Conservation (phyloP, 2,888 invertebrate genomes). For the Stenodera caucasica region DNA sequence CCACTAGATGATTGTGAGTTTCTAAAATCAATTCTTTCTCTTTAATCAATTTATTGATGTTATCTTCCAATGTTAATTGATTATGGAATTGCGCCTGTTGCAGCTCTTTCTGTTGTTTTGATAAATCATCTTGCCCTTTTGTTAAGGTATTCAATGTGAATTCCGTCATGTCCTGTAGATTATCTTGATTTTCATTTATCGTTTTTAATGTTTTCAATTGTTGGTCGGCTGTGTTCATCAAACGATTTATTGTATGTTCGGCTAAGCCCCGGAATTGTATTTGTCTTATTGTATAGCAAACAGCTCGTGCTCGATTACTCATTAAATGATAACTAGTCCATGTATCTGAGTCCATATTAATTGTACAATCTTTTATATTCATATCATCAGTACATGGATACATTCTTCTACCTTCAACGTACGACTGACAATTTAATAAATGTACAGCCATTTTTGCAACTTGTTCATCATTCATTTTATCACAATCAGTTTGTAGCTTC, state of each 20-base stretch:
- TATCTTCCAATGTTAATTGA: conserved; percentile 59
- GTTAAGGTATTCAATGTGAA: conserved; percentile 44
- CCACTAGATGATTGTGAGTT: conserved; percentile 60
- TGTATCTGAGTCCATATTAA: conserved; percentile 65
- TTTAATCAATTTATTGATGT: conserved; percentile 60
- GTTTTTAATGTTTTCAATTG: conserved; percentile 47
- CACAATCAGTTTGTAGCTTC: conserved; percentile 62
- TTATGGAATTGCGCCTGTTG: conserved; percentile 57
- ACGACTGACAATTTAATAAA: conserved; percentile 68
- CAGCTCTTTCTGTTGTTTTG: conserved; percentile 59
- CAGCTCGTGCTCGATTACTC: conserved; percentile 68
- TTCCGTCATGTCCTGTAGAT: conserved; percentile 45
- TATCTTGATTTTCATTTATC: conserved; percentile 47
- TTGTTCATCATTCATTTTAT: conserved; percentile 65
- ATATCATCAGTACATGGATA: conserved; percentile 65
- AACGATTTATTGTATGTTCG: conserved; percentile 66
- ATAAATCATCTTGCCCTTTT: conserved; percentile 39
- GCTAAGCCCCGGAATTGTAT: conserved; percentile 67
- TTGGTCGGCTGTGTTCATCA: conserved; percentile 58
- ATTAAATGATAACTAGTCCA: conserved; percentile 73
- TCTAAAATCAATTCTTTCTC: conserved; percentile 64
- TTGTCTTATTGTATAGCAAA: conserved; percentile 67
- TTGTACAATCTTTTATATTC: conserved; percentile 67
- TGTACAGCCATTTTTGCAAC: conserved; percentile 68
- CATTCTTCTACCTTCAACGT: conserved; percentile 62